These are phyloP conservation scores for Cerastoderma edule DNA, from an alignment of 2,888 invertebrate species.

Conservation along the genomic window DNA sequence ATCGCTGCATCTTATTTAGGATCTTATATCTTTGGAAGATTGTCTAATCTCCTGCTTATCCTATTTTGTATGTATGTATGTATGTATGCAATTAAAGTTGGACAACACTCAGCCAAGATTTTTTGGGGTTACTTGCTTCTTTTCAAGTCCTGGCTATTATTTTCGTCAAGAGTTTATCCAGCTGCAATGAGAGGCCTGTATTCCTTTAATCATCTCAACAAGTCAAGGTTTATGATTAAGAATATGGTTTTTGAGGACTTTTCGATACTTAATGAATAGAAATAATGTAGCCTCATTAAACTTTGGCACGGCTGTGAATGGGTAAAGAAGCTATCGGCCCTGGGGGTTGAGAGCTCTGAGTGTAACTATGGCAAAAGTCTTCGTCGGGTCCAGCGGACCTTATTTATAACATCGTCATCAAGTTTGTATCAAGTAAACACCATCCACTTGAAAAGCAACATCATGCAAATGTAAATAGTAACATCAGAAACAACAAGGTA, in stretches of 20 bases:
- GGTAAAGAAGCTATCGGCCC: background rate
- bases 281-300: constrained; percentile 53
- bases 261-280: constrained; percentile 9
- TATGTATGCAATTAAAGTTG: constrained; percentile 61
- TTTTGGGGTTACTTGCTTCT: constrained; percentile 58
- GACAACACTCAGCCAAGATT: constrained; percentile 51
- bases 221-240: constrained; percentile 1
- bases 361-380: constrained; percentile 35
- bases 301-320: constrained; percentile 37
- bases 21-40: constrained; percentile 28
- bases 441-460: constrained; percentile 8
- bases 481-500: constrained; percentile 23
- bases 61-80: constrained; percentile 60
- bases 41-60: constrained; percentile 57
- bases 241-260: constrained; percentile 23
- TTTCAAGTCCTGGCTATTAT: constrained; percentile 30
- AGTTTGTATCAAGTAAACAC: constrained; percentile 17
- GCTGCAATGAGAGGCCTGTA: constrained; percentile 21
- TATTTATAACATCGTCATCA: constrained; percentile 31
- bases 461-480: constrained; percentile 31
- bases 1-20: constrained; percentile 40
- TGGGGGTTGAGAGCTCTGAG: constrained; percentile 33
- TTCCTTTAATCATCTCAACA: constrained; percentile 14
- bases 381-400: constrained; percentile 34
- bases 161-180: constrained; percentile 5